phyloP scores from a whole-genome alignment of 1,140 invertebrate species.

The Riptortus pedestris region DNA sequence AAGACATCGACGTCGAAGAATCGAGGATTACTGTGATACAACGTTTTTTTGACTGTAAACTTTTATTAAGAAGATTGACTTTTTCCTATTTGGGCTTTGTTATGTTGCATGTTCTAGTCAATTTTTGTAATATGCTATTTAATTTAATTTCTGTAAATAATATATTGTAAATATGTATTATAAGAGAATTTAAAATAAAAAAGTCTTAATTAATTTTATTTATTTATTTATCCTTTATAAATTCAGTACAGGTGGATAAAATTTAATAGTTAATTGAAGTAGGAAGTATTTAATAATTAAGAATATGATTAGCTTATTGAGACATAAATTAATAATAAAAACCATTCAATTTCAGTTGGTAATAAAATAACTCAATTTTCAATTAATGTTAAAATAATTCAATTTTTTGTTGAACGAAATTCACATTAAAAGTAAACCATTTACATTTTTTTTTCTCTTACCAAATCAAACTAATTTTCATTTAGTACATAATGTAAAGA shows the following conservation, averaged over 20 bases:
- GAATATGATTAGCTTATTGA: no score
- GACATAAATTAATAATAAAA: no score
- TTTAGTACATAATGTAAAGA: no score
- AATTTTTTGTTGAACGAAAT: no score
- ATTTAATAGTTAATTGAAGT: neutral
- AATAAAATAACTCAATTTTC: no score
- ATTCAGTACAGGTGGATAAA: neutral
- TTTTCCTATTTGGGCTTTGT: constrained; percentile 10
- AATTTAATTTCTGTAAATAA: constrained; percentile 12
- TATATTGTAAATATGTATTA: constrained; percentile 9
- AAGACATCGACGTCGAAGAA: constrained; percentile 4
- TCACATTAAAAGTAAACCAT: no score
- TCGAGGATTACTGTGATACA: constrained; percentile 11
- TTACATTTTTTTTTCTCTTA: no score
- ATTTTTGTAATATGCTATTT: constrained; percentile 11
- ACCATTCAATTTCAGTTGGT: no score
- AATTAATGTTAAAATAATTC: no score
- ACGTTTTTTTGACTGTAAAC: constrained; percentile 14
- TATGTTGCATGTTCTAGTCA: constrained; percentile 15
- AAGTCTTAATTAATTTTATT: neutral
- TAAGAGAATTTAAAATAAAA: constrained; percentile 1
- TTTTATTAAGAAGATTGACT: neutral
- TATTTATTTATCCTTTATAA: neutral
- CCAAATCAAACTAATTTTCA: no score
- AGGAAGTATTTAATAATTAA: neutral